phyloP scores from a whole-genome alignment of 1,140 invertebrate species.

The Dreissena rostriformis region DNA sequence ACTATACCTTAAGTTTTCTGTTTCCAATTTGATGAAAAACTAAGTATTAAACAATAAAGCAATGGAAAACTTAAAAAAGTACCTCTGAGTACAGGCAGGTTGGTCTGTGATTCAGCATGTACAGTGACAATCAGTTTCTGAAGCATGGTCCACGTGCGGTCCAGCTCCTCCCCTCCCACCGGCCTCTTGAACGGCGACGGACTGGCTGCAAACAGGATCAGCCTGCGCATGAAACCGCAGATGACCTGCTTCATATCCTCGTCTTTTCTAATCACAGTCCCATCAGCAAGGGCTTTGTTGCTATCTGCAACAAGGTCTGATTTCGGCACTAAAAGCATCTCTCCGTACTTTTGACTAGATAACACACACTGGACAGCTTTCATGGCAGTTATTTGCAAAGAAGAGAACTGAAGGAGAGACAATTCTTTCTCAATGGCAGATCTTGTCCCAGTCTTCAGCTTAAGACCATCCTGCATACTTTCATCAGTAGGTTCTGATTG shows the following conservation, averaged over 20 bases:
- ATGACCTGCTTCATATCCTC: conserved; percentile 76
- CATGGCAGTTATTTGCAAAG: conserved; percentile 84
- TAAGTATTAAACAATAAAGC: not conserved
- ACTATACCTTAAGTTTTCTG: too few relatives aligned
- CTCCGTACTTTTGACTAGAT: conserved; percentile 83
- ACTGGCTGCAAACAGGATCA: conserved; percentile 78
- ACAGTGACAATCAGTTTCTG: conserved; percentile 82
- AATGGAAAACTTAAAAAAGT: not conserved
- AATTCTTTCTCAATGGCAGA: conserved; percentile 55
- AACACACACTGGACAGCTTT: conserved; percentile 83
- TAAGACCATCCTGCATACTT: too few relatives aligned
- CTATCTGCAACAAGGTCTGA: conserved; percentile 67
- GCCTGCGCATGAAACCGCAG: conserved; percentile 76
- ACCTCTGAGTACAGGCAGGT: conserved; percentile 61
- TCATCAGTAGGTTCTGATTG: too few relatives aligned
- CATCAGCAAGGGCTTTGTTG: conserved; percentile 71
- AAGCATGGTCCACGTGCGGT: conserved; percentile 84
- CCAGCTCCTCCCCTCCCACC: conserved; percentile 79
- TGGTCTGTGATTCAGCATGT: conserved; percentile 72
- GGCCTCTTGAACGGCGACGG: conserved; percentile 82
- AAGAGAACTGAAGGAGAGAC: conserved; percentile 65
- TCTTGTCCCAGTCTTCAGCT: too few relatives aligned
- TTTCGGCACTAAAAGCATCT: conserved; percentile 84
- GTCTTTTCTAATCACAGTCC: conserved; percentile 81
- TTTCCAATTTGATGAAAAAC: too few relatives aligned